phyloP scores from a whole-genome alignment of 2,113 vertebrate genomes.

The Leiothrix lutea region DNA sequence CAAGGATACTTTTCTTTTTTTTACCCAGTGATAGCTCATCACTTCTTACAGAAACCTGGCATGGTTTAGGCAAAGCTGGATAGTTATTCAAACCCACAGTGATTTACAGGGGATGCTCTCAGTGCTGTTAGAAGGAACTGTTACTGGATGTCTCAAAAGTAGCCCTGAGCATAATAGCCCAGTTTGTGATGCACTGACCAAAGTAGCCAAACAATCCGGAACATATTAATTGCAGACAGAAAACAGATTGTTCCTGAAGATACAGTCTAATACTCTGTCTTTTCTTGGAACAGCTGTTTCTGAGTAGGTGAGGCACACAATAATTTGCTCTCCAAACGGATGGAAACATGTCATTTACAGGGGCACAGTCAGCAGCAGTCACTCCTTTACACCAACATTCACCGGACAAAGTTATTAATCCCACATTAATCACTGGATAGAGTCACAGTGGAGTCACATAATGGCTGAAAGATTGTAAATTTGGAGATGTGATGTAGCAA shows the following conservation, averaged over 20 bases:
- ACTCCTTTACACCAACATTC: neutral
- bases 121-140: neutral
- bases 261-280: neutral
- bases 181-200: slow-evolving; percentile 19
- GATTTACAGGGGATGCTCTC: slow-evolving; percentile 28
- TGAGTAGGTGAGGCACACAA: slow-evolving; percentile 16
- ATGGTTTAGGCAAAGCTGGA: slow-evolving; percentile 5
- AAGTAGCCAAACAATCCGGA: slow-evolving; percentile 44
- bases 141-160: slow-evolving; percentile 25
- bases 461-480: neutral
- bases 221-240: slow-evolving; percentile 57
- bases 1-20: neutral
- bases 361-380: neutral
- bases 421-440: neutral
- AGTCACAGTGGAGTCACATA: neutral
- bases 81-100: neutral
- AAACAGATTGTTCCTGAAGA: slow-evolving; percentile 59
- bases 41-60: slow-evolving; percentile 56
- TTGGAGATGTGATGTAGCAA: neutral
- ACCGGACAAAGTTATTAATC: neutral
- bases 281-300: slow-evolving; percentile 25
- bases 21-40: slow-evolving; percentile 36
- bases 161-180: slow-evolving; percentile 15
- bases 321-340: neutral
- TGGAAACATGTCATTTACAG: neutral